These are phyloP conservation scores for Mormyrus iriodes DNA, from an alignment of 2,113 vertebrate genomes.

Conservation along the genomic window DNA sequence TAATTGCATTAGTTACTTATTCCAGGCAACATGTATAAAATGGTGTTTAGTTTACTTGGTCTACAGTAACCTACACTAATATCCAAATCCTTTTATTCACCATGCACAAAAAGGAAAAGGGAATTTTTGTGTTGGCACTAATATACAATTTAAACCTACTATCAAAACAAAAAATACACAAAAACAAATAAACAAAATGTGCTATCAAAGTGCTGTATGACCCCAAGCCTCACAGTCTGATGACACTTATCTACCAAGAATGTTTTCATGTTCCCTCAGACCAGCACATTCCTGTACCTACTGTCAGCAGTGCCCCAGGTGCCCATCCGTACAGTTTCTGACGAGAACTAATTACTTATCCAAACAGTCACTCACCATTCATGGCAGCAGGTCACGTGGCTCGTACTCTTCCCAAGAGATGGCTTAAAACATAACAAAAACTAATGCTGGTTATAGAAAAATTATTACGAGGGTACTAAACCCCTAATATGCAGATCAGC, in stretches of 20 bases:
- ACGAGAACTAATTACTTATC: background rate
- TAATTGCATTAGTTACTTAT: background rate
- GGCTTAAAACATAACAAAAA: background rate
- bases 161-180: too few species aligned
- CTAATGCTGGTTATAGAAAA: background rate
- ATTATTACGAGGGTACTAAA: background rate
- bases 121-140: too few species aligned
- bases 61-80: background rate
- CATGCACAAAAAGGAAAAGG: background rate
- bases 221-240: background rate
- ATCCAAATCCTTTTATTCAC: background rate
- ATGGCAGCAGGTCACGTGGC: background rate
- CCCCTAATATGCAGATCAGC: background rate
- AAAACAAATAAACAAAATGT: too few species aligned
- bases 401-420: background rate
- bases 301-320: background rate
- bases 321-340: background rate
- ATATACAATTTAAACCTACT: too few species aligned
- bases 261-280: background rate
- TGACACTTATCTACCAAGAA: background rate
- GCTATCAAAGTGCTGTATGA: background rate
- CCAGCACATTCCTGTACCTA: background rate
- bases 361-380: background rate
- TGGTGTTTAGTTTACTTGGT: background rate
- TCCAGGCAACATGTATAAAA: background rate